Evolutionary conservation across 2,797 vertebrate genomes (phyloP).

Genomic region (Myotis findleyi): DNA sequence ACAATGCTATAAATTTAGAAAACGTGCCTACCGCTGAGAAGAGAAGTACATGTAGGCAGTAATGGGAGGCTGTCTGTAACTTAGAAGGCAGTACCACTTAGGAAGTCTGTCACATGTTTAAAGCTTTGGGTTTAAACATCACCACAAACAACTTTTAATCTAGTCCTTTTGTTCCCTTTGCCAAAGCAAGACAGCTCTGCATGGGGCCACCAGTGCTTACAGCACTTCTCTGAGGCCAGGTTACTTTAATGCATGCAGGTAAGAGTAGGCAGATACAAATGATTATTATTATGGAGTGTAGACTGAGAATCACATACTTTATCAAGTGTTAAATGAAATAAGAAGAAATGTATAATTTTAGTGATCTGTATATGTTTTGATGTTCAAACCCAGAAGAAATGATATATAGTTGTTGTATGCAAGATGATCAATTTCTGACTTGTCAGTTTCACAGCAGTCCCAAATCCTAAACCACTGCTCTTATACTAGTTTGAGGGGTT

Average conservation of each 20-base stretch:
- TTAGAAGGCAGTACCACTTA: not conserved
- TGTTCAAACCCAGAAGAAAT: slow-evolving; percentile 34
- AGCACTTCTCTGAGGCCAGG: not conserved
- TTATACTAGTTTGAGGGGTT: not conserved
- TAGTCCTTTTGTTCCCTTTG: not conserved
- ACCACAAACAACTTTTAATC: not conserved
- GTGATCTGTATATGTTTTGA: not conserved
- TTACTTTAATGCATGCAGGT: not conserved
- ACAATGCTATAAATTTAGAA: not conserved
- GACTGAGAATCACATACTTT: not conserved
- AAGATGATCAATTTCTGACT: not conserved
- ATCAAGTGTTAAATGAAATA: not conserved
- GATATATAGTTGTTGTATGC: not conserved
- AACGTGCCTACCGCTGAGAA: not conserved
- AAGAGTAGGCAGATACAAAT: not conserved
- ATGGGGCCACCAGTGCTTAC: rapidly evolving
- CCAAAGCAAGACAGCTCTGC: not conserved
- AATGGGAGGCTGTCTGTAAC: not conserved
- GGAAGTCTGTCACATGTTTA: not conserved
- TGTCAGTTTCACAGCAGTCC: not conserved
- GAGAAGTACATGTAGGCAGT: not conserved
- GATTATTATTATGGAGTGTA: not conserved
- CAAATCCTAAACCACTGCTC: not conserved
- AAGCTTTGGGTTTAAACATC: not conserved
- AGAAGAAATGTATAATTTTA: not conserved